Base-by-base conservation (phyloP, 2,888 invertebrate genomes). In the Galerucella nymphaeae region DNA sequence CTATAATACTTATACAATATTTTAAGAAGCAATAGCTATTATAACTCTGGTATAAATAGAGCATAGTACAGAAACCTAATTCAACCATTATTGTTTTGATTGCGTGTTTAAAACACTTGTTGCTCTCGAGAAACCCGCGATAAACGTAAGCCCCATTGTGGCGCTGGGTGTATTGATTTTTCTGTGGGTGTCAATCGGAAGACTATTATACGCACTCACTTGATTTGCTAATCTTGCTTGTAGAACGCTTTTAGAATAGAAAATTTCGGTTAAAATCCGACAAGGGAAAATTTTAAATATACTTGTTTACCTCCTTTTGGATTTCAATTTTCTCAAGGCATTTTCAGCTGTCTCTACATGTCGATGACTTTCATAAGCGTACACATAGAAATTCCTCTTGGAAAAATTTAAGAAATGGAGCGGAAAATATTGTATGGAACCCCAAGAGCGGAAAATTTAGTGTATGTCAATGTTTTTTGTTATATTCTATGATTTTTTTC, bases 81-180 rank as follows among this genome's bases (percentile, higher is more conserved):
- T 59, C 38, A 50, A 67, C 67, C 50, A 38, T 38, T 38, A 67
- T 61, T 50, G 59, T 61, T 61, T 67, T 45, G n/a, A 67, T 30
- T 61, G 23, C 18, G 10, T 38, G 9, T 48, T 50, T 42, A 41
- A 48, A 57, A 67, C 67, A 67, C 67, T 67, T 67, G 67, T 67
- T 67, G 59, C 67, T 67, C 38, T 58, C 58, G 66, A 66, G 10
- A 66, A 45, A 13, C 38, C 30, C 30, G 13, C 18, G 42, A 62
- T 16, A 42, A 62, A 48, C 67, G 67, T 67, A 59, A 67, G 67
- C 67, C 67, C 67, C 67, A 67, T 67, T 67, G 59, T 67, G 67
- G 67, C 67, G 67, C 67, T 67, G 67, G 59, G 30, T 13, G 50
- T 67, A 67, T 67, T 61, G 67, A 67, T 67, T 67, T 67, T 67